Evolutionary conservation across 2,797 vertebrate species (phyloP), one percentile per base, ranked within the genome.

Genomic region (Xyrichtys novacula): DNA sequence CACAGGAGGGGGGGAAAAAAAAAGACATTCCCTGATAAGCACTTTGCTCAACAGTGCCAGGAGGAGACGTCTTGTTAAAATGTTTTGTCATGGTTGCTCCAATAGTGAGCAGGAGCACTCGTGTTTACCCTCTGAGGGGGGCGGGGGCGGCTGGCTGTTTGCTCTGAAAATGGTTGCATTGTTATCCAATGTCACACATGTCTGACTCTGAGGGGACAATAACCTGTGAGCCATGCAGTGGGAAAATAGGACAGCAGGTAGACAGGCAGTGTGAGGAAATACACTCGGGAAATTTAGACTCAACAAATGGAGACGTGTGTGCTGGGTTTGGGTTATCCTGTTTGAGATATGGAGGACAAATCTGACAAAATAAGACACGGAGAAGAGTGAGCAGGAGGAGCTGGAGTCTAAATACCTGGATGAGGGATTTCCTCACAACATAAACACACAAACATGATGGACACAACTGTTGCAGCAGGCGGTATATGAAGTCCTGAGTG

Each of bases 161-260:
- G 76, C 59, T 75, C 36, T 83, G 70, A 85, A 79, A 87, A 88
- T 44, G 78, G 76, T 40, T 65, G 71, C 77, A 84, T 81, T 89
- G 80, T 87, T 81, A 70, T 65, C 48, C 48, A 5, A 58, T 74
- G 81, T 85, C 78, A 80, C 75, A 78, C 76, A 63, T 7, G 39
- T 75, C 42, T 78, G 62, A 67, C 60, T 63, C 71, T 71, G 72
- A 79, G 74, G 26, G 66, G 64, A 83, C 74, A 82, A 74, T 72
- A 60, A 74, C 38, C 53, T 76, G 74, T 65, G 75, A 81, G 66
- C 49, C 71, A n/a, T n/a, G n/a, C n/a, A 58, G 74, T 59, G 65
- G 70, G 55, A 55, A 82, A 77, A 57, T 29, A 50, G 81, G 64
- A 63, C 78, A 71, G 58, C 44, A 34, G 68, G 71, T 29, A 66